phyloP scores from a whole-genome alignment of 1,140 invertebrate species.

The Scaptomyza graminum region DNA sequence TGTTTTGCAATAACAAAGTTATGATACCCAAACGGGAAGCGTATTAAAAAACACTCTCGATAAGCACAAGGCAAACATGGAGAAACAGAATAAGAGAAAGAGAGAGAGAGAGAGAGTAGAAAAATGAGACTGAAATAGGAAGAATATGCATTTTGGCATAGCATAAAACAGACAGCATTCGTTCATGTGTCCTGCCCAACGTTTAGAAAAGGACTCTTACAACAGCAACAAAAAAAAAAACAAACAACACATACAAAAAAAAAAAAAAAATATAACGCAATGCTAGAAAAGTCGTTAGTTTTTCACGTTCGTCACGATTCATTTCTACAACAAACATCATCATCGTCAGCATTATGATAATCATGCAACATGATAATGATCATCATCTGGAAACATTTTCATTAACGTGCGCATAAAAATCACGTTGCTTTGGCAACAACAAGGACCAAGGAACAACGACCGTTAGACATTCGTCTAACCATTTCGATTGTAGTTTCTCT shows the following conservation, averaged over 20 bases:
- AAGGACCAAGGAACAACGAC: conserved; percentile 3
- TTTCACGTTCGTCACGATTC: conserved; percentile 17
- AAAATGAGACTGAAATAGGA: neutral
- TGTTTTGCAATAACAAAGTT: conserved; percentile 7
- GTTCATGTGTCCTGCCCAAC: conserved; percentile 22
- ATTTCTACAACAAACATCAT: conserved; percentile 18
- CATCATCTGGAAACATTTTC: conserved; percentile 52
- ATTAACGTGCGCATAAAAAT: conserved; percentile 72
- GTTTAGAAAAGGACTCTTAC: conserved; percentile 12
- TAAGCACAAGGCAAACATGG: conserved; percentile 22
- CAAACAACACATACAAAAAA: neutral
- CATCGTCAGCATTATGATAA: conserved; percentile 21
- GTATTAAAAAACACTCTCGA: conserved; percentile 36
- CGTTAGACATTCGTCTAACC: conserved; percentile 35
- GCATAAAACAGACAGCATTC: conserved; percentile 11
- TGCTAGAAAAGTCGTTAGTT: conserved; percentile 24
- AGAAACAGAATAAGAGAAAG: neutral
- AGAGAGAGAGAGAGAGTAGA: neutral
- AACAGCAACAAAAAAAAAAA: neutral
- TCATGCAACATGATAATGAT: conserved; percentile 18
- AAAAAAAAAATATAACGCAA: neutral
- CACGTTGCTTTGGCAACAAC: conserved; percentile 61
- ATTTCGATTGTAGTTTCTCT: conserved; percentile 50
- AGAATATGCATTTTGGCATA: neutral
- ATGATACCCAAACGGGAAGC: conserved; percentile 19